phyloP scores from a whole-genome alignment of 2,888 invertebrate species.

The Eupelmus urozonus region DNA sequence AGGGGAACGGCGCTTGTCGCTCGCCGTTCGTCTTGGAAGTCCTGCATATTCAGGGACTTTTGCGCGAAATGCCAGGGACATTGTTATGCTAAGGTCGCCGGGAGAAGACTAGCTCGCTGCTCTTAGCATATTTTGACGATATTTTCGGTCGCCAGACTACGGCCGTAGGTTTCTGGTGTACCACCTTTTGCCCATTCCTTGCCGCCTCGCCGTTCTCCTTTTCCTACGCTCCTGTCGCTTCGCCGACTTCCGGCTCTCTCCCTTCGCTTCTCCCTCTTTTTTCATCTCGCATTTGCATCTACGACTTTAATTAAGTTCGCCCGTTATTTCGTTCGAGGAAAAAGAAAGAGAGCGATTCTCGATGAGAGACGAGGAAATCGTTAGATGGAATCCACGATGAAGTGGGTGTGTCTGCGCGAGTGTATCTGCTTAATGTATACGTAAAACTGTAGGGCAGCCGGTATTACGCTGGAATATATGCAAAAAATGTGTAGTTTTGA shows the following conservation, averaged over 20 bases:
- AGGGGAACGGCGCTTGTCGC: not conserved
- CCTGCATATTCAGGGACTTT: conserved; percentile 72
- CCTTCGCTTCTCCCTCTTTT: conserved; percentile 36
- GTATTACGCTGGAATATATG: too few relatives aligned
- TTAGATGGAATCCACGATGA: conserved; percentile 6
- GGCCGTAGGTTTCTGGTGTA: conserved; percentile 58
- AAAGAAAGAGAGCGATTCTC: conserved; percentile 17
- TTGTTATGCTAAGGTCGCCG: conserved; percentile 73
- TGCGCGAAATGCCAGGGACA: conserved; percentile 70
- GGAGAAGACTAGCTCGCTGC: conserved; percentile 65
- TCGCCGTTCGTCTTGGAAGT: conserved; percentile 47
- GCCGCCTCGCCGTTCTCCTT: not conserved
- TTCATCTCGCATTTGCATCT: conserved; percentile 66
- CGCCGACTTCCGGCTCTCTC: not conserved
- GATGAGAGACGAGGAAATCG: conserved; percentile 11
- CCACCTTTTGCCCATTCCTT: conserved; percentile 29
- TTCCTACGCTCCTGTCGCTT: not conserved
- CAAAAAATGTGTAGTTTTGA: too few relatives aligned
- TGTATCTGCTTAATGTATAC: too few relatives aligned
- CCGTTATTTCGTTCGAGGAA: conserved; percentile 60
- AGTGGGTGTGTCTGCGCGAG: not conserved
- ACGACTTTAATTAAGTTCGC: conserved; percentile 67
- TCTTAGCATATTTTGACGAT: conserved; percentile 73
- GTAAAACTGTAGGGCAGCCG: too few relatives aligned
- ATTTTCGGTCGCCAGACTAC: conserved; percentile 67